Base-by-base conservation (phyloP, 2,888 invertebrate species). In the Papilio gigon region DNA sequence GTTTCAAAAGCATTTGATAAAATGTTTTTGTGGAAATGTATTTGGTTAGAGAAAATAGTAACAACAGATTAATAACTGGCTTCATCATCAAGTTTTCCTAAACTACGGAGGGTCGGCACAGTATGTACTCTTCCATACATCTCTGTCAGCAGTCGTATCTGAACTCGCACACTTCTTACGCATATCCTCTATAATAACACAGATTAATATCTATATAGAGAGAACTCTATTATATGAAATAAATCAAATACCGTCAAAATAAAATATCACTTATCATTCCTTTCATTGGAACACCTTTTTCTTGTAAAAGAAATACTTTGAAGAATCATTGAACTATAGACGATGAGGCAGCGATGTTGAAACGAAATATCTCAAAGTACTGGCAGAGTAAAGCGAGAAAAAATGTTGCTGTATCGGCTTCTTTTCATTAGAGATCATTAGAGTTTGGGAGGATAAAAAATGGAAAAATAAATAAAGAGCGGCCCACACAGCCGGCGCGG, bases 341-440 rank as follows among this genome's bases (percentile, higher is more conserved):
- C 86, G 86, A 84, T 81, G 80, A 78, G 78, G 77, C 78, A 72
- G 77, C 77, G 77, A 80, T 78, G 79, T 82, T 82, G 79, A 80
- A 81, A 83, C 78, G 78, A 81, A 86, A 81, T 79, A 77, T 79
- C 75, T 75, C 74, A 74, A 79, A 80, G 79, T 61, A 44, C 61
- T 44, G 53, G 9, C 25, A 64, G 64, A 47, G 4, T 58, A 65
- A 68, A 65, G 61, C 65, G 75, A 71, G 71, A 78, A 81, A 83
- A 82, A 81, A 76, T 74, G 75, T 78, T 75, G 77, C 76, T 79
- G 79, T 83, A 87, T 86, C 86, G 86, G 81, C 83, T 82, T 83
- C 86, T 84, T 87, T 89, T 89, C 86, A 88, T 89, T 86, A 86
- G 84, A 85, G 84, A 86, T 88, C 90, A 89, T 90, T 89, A 89